These are phyloP conservation scores for Etheostoma nigrum DNA, from an alignment of 2,797 vertebrate species.

Conservation along the genomic window DNA sequence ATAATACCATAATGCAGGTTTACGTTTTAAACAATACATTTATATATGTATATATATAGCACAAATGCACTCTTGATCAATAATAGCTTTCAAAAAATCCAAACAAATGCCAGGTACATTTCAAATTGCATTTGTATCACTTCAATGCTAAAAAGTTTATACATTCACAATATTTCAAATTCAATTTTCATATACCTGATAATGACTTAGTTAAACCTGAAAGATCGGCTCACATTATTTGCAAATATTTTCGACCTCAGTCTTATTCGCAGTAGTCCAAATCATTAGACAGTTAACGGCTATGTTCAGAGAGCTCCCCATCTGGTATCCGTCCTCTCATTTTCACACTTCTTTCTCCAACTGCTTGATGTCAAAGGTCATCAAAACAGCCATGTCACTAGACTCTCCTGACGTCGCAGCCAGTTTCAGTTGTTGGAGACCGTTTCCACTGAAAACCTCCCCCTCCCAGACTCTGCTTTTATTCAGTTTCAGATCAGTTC, in stretches of 20 bases:
- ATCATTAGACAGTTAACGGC: not conserved
- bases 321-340: not conserved
- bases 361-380: constrained; percentile 83
- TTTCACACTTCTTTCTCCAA: constrained; percentile 61
- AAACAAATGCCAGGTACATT: constrained; percentile 13
- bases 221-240: constrained; percentile 44
- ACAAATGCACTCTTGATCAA: constrained; percentile 40
- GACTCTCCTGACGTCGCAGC: constrained; percentile 71
- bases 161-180: constrained; percentile 30
- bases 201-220: constrained; percentile 38
- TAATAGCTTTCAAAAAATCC: constrained; percentile 23
- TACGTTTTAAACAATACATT: constrained; percentile 1
- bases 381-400: constrained; percentile 82
- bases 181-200: not conserved
- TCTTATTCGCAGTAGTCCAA: constrained; percentile 26
- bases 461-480: constrained; percentile 87
- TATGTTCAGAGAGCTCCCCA: not conserved
- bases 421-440: constrained; percentile 77
- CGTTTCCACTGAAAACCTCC: constrained; percentile 72
- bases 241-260: constrained; percentile 9
- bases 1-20: constrained; percentile 35
- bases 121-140: constrained; percentile 5
- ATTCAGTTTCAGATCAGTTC: constrained; percentile 79
- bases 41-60: constrained; percentile 1
- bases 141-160: constrained; percentile 23